Conservation (phyloP, 2,113 vertebrate species). For the Glaucidium brasilianum region DNA sequence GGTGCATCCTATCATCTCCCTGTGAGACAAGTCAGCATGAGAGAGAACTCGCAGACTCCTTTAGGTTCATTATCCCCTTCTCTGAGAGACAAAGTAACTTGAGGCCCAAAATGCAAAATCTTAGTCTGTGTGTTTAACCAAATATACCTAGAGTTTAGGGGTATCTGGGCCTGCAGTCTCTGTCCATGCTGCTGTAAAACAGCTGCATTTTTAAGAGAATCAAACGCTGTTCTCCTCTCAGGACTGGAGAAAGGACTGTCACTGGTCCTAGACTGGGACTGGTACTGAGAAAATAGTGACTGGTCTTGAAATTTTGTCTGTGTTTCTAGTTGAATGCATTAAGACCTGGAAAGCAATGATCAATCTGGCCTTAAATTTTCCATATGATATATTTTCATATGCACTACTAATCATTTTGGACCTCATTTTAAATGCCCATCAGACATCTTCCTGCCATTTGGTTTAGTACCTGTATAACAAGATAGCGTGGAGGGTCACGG, state of each 20-base stretch:
- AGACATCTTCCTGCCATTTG: background rate
- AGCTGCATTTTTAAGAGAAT: background rate
- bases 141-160: background rate
- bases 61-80: background rate
- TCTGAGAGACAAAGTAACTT: background rate
- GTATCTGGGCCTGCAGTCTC: background rate
- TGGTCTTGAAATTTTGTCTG: background rate
- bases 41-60: background rate
- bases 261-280: background rate
- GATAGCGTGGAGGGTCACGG: conserved; percentile 89
- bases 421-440: background rate
- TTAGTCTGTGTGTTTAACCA: background rate
- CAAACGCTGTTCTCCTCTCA: background rate
- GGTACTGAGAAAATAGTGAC: background rate
- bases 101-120: background rate
- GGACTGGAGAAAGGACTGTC: background rate
- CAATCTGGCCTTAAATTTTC: background rate
- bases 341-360: background rate
- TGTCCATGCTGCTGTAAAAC: background rate
- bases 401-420: background rate
- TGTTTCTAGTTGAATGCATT: background rate
- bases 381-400: background rate
- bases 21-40: background rate
- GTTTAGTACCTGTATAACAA: conserved; percentile 88
- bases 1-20: conserved; percentile 90